These are phyloP conservation scores for Aphrocallistes beatrix DNA, from an alignment of 37 sponge, comb jelly and placozoan genomes.

Conservation along the genomic window DNA sequence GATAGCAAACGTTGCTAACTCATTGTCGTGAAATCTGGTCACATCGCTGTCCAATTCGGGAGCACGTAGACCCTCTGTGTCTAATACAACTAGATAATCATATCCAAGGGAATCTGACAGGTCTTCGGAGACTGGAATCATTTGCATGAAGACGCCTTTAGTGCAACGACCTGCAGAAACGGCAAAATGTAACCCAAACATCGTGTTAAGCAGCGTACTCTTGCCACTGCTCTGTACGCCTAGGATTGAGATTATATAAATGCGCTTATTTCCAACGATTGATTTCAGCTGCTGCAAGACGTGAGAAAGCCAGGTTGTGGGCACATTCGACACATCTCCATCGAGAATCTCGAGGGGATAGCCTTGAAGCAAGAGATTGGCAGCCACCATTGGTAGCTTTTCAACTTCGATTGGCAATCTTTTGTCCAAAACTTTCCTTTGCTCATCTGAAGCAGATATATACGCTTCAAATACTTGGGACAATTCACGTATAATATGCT, in stretches of 20 bases:
- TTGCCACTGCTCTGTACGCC: background rate
- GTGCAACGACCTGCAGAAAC: background rate
- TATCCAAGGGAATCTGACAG: background rate
- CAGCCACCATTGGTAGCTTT: background rate
- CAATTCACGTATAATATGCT: conserved; percentile 22
- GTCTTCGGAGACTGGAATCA: background rate
- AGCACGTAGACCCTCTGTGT: background rate
- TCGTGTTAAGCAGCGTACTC: background rate
- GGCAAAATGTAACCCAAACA: background rate
- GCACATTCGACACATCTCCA: background rate
- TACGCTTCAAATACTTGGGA: background rate
- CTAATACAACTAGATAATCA: background rate
- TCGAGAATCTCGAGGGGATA: background rate
- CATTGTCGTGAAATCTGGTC: background rate
- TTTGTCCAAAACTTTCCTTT: background rate
- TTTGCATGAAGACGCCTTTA: background rate
- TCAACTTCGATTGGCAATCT: background rate
- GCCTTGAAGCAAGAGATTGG: background rate
- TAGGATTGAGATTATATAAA: background rate
- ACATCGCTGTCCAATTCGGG: background rate
- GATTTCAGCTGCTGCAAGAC: background rate
- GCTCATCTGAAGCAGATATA: background rate
- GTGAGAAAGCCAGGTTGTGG: background rate
- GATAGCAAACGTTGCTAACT: background rate
- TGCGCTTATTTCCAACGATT: background rate